Conservation (phyloP, 2,797 vertebrate species). For the Danio tinwini region DNA sequence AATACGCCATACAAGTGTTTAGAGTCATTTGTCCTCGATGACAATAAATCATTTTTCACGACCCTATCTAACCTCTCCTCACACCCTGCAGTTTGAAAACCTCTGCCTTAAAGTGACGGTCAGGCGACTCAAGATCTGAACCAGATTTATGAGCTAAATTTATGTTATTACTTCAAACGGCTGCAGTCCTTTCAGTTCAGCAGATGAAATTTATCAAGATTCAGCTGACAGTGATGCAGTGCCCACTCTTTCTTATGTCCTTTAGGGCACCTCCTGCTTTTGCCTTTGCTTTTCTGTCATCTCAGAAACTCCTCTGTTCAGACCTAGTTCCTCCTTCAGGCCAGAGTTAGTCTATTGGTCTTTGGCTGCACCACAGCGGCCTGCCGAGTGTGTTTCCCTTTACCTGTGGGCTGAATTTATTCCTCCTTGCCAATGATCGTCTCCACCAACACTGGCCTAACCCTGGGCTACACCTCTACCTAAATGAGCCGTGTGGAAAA, state of each 20-base stretch:
- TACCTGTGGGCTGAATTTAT: background rate
- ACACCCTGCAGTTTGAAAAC: background rate
- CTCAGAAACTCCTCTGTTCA: conserved; percentile 4
- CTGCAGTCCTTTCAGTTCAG: conserved; percentile 23
- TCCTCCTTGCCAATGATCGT: conserved; percentile 37
- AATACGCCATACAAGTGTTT: background rate
- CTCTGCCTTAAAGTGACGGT: background rate
- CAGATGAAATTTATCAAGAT: conserved; percentile 37
- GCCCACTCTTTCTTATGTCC: background rate
- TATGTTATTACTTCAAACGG: conserved; percentile 24
- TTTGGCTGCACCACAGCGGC: background rate
- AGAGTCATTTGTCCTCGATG: background rate
- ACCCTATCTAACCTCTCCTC: conserved; percentile 11
- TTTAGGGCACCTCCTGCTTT: conserved; percentile 1
- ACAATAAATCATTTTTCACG: conserved; percentile 8
- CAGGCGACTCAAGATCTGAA: background rate
- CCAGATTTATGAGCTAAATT: conserved; percentile 1
- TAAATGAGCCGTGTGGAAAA: conserved; percentile 1
- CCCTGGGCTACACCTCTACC: conserved; percentile 14
- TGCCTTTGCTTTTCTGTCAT: background rate
- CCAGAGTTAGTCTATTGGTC: background rate
- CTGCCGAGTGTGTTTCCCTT: conserved; percentile 9
- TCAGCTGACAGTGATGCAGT: conserved; percentile 39
- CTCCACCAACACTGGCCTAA: conserved; percentile 8
- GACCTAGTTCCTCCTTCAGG: background rate